Evolutionary conservation across 2,113 vertebrate species (phyloP).

Genomic region (Proteles cristata): DNA sequence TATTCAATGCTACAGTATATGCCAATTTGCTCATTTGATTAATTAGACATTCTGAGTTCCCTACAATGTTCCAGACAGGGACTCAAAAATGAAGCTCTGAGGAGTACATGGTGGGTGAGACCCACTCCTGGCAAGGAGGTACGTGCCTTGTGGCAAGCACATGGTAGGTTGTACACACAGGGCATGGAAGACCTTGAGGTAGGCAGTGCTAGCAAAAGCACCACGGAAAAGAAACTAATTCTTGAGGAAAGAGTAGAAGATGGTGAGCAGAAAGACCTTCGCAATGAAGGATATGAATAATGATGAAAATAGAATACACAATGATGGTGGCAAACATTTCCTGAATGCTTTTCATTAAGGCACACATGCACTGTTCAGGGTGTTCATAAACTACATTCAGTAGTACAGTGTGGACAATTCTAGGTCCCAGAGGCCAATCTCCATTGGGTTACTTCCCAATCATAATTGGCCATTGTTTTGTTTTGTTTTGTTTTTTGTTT

Average conservation of each 20-base stretch:
- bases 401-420: background rate
- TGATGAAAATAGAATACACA: background rate
- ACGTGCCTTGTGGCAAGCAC: accelerated
- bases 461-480: background rate
- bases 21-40: background rate
- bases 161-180: accelerated
- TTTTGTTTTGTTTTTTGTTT: background rate
- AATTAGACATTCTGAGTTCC: background rate
- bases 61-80: background rate
- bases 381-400: background rate
- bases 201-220: background rate
- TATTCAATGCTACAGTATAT: background rate
- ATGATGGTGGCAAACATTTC: background rate
- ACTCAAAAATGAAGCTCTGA: background rate
- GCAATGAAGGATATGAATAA: background rate
- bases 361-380: background rate
- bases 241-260: background rate
- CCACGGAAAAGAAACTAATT: background rate
- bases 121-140: background rate
- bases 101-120: background rate
- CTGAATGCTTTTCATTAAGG: background rate
- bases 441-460: background rate
- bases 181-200: background rate
- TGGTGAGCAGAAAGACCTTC: background rate
- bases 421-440: background rate